Conservation (phyloP, 2,113 vertebrate genomes). For the Probosciger aterrimus region DNA sequence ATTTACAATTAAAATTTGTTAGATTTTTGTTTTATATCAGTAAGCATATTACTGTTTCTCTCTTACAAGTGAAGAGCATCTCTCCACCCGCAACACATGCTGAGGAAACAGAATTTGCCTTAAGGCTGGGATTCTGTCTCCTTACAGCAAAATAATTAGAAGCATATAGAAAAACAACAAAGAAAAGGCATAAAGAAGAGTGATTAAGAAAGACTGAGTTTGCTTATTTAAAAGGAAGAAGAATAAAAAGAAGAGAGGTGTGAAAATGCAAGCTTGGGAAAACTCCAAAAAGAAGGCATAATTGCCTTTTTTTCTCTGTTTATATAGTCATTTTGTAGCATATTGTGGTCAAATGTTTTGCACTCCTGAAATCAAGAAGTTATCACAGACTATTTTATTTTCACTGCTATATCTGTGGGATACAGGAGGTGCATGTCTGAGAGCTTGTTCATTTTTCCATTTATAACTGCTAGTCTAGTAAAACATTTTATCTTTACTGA, state of each 20-base stretch:
- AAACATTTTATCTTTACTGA: neutral
- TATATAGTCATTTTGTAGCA: neutral
- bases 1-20: neutral
- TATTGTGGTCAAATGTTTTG: neutral
- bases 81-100: rapidly evolving
- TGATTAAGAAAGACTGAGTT: neutral
- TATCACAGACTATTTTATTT: neutral
- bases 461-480: neutral
- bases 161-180: neutral
- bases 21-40: neutral
- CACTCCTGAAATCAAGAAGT: neutral
- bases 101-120: neutral
- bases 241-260: neutral
- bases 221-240: neutral
- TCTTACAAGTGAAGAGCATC: neutral
- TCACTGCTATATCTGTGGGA: neutral
- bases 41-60: neutral
- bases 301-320: rapidly evolving
- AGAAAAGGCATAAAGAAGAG: neutral
- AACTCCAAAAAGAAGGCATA: neutral
- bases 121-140: neutral
- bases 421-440: rapidly evolving
- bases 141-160: neutral
- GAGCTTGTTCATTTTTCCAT: neutral
- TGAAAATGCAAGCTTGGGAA: neutral